Conservation (phyloP, 2,113 vertebrate species). For the Mustelus asterias region DNA sequence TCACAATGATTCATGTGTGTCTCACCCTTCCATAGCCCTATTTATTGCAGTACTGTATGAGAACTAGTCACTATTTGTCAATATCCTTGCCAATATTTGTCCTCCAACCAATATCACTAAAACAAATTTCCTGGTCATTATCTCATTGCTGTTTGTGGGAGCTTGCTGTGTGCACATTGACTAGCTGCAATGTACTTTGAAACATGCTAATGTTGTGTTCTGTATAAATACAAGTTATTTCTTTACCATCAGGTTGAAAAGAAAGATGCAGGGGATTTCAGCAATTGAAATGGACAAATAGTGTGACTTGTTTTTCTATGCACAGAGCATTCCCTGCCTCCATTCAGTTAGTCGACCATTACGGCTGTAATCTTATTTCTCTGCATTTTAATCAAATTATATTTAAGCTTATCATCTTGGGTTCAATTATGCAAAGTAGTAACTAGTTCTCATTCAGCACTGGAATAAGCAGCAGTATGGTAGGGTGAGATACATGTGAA, state of each 20-base stretch:
- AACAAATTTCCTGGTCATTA: neutral
- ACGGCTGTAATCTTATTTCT: neutral
- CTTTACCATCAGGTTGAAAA: neutral
- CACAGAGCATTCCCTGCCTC: neutral
- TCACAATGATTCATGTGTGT: too few relatives aligned
- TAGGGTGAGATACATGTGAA: neutral
- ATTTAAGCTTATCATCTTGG: neutral
- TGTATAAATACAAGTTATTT: neutral
- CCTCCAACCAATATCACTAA: neutral
- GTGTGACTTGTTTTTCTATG: neutral
- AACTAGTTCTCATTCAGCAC: neutral
- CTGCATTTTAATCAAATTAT: neutral
- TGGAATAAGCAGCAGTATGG: neutral
- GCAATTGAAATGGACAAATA: neutral
- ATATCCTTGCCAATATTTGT: neutral
- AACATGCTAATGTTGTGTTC: neutral
- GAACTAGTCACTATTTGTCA: neutral
- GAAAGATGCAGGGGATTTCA: neutral
- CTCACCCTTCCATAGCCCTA: neutral
- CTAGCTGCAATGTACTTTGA: neutral
- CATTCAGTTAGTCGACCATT: neutral
- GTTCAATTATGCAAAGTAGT: neutral
- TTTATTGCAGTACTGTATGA: neutral
- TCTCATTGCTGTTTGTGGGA: neutral
- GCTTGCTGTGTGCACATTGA: neutral